A percentile compares a stretch with the other conserved stretches of the same genome.
These are phyloP conservation scores for Hemichromis elongatus DNA, from an alignment of 2,113 vertebrate species.

Conservation along the genomic window DNA sequence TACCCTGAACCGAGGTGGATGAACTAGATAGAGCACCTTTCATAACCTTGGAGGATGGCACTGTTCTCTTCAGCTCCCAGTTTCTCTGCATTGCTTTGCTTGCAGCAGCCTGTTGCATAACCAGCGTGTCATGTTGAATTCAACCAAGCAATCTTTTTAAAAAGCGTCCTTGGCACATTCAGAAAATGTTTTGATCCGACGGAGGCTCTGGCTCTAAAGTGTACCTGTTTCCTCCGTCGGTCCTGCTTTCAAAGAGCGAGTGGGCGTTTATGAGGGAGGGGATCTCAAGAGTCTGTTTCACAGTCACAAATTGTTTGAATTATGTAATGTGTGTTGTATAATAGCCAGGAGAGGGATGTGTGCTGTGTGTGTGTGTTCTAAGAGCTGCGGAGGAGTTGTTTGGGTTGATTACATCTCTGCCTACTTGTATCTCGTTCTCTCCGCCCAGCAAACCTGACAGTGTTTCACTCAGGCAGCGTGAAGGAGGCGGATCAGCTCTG, in stretches of 20 bases:
- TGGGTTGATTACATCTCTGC: constrained; percentile 22
- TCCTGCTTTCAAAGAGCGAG: constrained; percentile 45
- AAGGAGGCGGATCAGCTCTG: not conserved
- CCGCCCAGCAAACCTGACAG: not conserved
- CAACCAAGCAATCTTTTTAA: not conserved
- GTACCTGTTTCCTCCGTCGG: constrained; percentile 41
- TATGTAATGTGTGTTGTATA: constrained; percentile 53
- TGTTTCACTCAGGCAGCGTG: not conserved
- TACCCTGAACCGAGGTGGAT: not conserved
- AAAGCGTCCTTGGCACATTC: not conserved
- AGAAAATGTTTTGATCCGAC: not conserved
- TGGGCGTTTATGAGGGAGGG: constrained; percentile 46
- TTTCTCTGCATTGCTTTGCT: not conserved
- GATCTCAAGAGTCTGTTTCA: constrained; percentile 24
- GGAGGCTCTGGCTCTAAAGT: not conserved
- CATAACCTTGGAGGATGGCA: not conserved
- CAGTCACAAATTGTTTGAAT: constrained; percentile 39
- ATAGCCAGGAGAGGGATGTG: not conserved
- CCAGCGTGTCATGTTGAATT: constrained; percentile 16
- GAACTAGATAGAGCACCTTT: not conserved
- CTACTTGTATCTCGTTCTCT: not conserved
- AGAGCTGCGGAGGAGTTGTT: constrained; percentile 34
- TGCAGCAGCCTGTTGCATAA: constrained; percentile 54
- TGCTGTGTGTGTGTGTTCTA: not conserved
- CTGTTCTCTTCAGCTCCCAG: not conserved